A percentile compares a stretch with the other conserved stretches of the same genome.
Conservation (phyloP, 2,797 vertebrate genomes). For the Salarias fasciatus region DNA sequence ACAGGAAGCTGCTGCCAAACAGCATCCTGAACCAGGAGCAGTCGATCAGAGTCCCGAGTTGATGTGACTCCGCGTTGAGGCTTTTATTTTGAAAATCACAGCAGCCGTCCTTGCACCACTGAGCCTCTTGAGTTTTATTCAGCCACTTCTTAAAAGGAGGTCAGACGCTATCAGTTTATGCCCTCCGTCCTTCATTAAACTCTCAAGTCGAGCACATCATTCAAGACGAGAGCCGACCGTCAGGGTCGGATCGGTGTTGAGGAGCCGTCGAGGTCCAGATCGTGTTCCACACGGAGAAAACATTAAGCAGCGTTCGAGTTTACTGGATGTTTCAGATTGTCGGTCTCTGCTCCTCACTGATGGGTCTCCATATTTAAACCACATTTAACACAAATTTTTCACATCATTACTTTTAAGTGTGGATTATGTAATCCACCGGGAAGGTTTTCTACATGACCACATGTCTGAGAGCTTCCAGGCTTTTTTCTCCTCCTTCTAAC, state of each 20-base stretch:
- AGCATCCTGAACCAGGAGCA: too few relatives aligned
- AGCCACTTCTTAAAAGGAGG: not conserved
- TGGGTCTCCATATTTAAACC: too few relatives aligned
- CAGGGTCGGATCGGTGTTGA: constrained; percentile 37
- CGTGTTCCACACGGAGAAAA: constrained; percentile 9
- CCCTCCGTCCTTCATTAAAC: not conserved
- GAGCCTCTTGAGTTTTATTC: not conserved
- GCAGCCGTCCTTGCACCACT: too few relatives aligned
- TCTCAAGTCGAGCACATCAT: constrained; percentile 5
- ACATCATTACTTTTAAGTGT: constrained; percentile 11
- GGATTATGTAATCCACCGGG: constrained; percentile 18
- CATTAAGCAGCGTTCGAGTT: too few relatives aligned
- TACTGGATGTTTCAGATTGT: too few relatives aligned
- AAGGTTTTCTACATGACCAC: not conserved
- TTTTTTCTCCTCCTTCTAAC: constrained; percentile 13
- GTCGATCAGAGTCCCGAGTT: too few relatives aligned
- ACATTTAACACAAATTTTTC: not conserved
- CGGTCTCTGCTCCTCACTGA: too few relatives aligned
- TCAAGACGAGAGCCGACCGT: constrained; percentile 19
- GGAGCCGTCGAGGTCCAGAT: constrained; percentile 15
- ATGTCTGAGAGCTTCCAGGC: not conserved
- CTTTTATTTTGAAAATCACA: too few relatives aligned
- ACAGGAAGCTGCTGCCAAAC: too few relatives aligned
- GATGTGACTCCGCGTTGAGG: too few relatives aligned
- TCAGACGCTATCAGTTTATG: not conserved